Conservation (phyloP, 2,888 invertebrate species). For the Myopa testacea region DNA sequence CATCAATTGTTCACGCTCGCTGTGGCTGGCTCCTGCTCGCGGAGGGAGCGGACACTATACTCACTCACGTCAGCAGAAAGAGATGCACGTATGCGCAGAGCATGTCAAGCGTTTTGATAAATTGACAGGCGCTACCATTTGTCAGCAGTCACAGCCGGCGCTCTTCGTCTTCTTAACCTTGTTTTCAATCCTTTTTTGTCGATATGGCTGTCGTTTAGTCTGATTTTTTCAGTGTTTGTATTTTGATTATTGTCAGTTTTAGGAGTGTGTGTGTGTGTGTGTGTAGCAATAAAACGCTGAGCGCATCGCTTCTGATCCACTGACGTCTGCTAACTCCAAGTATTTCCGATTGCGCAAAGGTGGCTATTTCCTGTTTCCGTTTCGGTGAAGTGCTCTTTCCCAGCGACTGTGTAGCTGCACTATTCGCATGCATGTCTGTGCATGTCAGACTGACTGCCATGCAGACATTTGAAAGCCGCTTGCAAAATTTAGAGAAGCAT, state of each 20-base stretch:
- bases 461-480: background rate
- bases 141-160: slow-evolving; percentile 64
- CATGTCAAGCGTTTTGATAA: slow-evolving; percentile 60
- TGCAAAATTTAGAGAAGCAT: background rate
- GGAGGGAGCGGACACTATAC: background rate
- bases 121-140: slow-evolving; percentile 68
- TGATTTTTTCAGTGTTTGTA: background rate
- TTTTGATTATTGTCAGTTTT: slow-evolving; percentile 21
- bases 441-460: slow-evolving; percentile 7
- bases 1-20: slow-evolving; percentile 3
- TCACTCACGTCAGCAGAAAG: slow-evolving; percentile 1
- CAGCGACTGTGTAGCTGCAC: background rate
- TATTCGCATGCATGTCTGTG: background rate
- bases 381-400: background rate
- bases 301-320: background rate
- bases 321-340: slow-evolving; percentile 27
- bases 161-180: background rate
- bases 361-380: slow-evolving; percentile 17
- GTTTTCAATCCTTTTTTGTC: background rate
- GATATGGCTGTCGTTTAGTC: background rate
- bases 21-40: background rate
- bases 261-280: background rate
- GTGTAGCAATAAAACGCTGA: background rate
- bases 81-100: slow-evolving; percentile 29
- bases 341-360: slow-evolving; percentile 28